Conservation (phyloP, 2,113 vertebrate species). For the Polyodon spathula region DNA sequence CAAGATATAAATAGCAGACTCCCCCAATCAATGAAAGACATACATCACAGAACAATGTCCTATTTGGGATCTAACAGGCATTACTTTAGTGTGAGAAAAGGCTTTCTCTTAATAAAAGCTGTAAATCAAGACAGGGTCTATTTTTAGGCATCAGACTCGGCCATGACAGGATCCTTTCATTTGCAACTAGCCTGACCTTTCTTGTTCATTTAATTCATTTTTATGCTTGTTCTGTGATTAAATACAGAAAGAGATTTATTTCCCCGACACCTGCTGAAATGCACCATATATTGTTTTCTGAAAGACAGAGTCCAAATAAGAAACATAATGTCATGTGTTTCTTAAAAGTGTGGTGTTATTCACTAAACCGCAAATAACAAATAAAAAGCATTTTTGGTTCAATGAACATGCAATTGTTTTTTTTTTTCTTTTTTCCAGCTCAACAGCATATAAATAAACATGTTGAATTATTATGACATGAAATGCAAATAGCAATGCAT, state of each 20-base stretch:
- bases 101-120: constrained; percentile 48
- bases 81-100: constrained; percentile 46
- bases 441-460: not conserved
- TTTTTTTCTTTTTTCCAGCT: too few species aligned
- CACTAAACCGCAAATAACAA: too few species aligned
- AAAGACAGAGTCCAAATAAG: not conserved
- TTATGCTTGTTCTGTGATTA: constrained; percentile 53
- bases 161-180: constrained; percentile 44
- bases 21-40: constrained; percentile 42
- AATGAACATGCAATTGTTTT: too few species aligned
- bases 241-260: constrained; percentile 57
- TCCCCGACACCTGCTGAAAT: constrained; percentile 24
- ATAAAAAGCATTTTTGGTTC: too few species aligned
- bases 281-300: not conserved
- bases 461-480: not conserved
- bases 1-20: constrained; percentile 40
- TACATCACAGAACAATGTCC: constrained; percentile 50
- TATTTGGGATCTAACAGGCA: constrained; percentile 43
- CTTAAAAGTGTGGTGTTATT: too few species aligned
- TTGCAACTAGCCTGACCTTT: constrained; percentile 57
- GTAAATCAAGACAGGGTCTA: constrained; percentile 55
- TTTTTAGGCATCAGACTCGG: constrained; percentile 53
- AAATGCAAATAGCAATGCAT: not conserved
- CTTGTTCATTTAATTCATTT: constrained; percentile 58
- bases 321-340: too few species aligned